A percentile compares a stretch with the other conserved stretches of the same genome.
Evolutionary conservation across 2,888 invertebrate genomes (phyloP).

Genomic region (Eutolmus rufibarbis): DNA sequence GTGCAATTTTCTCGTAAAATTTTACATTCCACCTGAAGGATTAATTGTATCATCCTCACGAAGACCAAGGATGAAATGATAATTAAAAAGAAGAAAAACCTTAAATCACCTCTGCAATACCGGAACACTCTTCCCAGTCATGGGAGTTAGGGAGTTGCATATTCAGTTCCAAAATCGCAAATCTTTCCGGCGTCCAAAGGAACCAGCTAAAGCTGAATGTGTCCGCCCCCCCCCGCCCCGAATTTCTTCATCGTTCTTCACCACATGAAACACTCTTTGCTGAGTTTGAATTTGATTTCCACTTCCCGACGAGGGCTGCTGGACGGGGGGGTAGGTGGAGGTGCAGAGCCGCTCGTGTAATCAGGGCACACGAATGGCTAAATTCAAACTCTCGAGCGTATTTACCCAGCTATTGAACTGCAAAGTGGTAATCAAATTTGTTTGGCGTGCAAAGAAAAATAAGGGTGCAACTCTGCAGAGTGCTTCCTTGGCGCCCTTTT

Average conservation of each 20-base stretch:
- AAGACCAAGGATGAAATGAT: not conserved
- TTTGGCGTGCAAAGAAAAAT: conserved; percentile 25
- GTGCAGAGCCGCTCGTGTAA: conserved; percentile 23
- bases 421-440: conserved; percentile 47
- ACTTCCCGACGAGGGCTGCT: not conserved
- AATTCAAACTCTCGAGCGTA: conserved; percentile 43
- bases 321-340: not conserved
- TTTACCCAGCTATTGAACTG: conserved; percentile 46
- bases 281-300: conserved; percentile 42
- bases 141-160: not conserved
- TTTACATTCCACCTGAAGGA: not conserved
- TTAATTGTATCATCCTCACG: not conserved
- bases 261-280: not conserved
- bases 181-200: not conserved
- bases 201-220: not conserved
- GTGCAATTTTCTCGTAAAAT: not conserved
- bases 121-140: not conserved
- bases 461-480: not conserved
- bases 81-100: not conserved
- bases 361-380: conserved; percentile 45
- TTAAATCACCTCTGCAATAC: not conserved
- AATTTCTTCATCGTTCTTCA: not conserved
- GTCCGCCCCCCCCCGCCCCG: not conserved
- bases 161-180: not conserved
- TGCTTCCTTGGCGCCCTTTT: not conserved